Evolutionary conservation across 92 coral and sea anemone genomes (phyloP).

Genomic region (Epizoanthus stellaris): DNA sequence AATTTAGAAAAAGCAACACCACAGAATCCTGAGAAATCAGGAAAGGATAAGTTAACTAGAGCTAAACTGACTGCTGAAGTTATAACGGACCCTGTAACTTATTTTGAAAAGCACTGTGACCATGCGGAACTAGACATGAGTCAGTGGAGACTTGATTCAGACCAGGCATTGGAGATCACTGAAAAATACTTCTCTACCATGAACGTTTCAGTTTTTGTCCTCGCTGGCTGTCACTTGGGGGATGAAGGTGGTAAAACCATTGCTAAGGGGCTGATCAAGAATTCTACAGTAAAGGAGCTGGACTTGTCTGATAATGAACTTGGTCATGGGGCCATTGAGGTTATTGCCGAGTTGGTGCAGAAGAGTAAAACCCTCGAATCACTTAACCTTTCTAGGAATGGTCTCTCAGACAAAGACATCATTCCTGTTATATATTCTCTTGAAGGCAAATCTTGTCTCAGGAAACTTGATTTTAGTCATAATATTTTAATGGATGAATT

Average conservation of each 20-base stretch:
- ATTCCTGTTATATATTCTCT: conserved; percentile 53
- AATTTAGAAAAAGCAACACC: background rate
- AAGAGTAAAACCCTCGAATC: conserved; percentile 58
- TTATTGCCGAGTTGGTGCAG: conserved; percentile 68
- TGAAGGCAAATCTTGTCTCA: conserved; percentile 53
- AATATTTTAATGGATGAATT: conserved; percentile 77
- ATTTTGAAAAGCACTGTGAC: conserved; percentile 56
- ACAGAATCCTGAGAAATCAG: background rate
- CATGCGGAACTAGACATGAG: conserved; percentile 45
- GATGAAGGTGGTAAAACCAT: conserved; percentile 81
- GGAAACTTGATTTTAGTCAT: conserved; percentile 70
- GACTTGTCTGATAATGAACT: conserved; percentile 79
- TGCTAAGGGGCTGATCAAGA: conserved; percentile 69
- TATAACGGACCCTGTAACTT: conserved; percentile 54
- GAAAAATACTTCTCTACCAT: conserved; percentile 52
- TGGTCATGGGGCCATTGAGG: conserved; percentile 51
- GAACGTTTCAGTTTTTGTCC: conserved; percentile 57
- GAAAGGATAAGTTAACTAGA: conserved; percentile 3
- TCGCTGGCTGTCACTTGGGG: conserved; percentile 73
- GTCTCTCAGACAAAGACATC: conserved; percentile 69
- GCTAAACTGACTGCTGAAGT: background rate
- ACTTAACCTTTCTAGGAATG: conserved; percentile 73
- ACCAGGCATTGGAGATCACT: conserved; percentile 52
- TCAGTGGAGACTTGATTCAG: conserved; percentile 58
- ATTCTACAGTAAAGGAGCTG: conserved; percentile 64